Percentiles rank a stretch among this genome's conserved stretches.
phyloP scores from a whole-genome alignment of 1,140 invertebrate species.

The Gryllus bimaculatus region DNA sequence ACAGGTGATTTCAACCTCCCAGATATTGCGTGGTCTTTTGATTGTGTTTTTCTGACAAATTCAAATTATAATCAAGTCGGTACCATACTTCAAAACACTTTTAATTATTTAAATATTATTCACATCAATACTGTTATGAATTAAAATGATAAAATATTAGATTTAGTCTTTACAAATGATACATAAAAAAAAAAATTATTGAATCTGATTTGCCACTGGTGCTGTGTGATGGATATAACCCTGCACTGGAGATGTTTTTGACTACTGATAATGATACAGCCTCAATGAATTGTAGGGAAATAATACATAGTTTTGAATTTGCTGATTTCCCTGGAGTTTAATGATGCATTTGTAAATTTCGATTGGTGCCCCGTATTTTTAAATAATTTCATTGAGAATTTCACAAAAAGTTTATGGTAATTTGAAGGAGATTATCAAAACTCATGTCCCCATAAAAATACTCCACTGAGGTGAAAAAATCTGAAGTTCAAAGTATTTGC shows the following conservation, averaged over 20 bases:
- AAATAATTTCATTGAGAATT: not conserved
- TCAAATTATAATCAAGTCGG: not conserved
- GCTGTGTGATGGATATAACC: not conserved
- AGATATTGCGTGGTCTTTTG: not conserved
- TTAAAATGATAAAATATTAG: not conserved
- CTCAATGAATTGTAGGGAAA: not conserved
- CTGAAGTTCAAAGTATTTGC: not conserved
- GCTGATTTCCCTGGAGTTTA: not conserved
- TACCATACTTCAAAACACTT: not conserved
- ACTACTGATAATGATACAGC: not conserved
- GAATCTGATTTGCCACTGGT: not conserved
- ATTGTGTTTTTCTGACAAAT: not conserved
- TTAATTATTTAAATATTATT: not conserved
- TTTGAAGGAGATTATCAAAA: not conserved
- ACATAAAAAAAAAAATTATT: not conserved
- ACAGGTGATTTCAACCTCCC: not conserved
- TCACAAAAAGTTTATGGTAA: not conserved
- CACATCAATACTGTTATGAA: not conserved
- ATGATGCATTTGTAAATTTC: not conserved
- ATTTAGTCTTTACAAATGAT: not conserved
- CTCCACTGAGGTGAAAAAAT: not conserved
- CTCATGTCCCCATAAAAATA: not conserved
- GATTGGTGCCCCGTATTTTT: not conserved
- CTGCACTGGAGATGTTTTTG: not conserved
- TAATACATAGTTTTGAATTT: not conserved